Conservation (phyloP, 2,113 vertebrate genomes). For the Phalacrocorax pelagicus region DNA sequence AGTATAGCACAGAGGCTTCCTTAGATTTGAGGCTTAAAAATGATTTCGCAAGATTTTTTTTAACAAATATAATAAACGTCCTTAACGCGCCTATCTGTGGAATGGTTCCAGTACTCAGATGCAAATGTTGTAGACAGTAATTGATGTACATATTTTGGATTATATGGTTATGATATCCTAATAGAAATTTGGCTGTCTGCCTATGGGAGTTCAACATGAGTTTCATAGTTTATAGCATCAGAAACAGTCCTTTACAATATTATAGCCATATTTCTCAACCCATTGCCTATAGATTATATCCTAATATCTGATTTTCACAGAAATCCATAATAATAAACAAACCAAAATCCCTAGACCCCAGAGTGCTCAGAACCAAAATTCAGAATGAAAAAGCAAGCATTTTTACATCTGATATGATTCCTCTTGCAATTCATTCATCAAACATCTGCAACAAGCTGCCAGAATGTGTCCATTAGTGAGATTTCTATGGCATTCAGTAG, state of each 20-base stretch:
- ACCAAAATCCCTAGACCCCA: not conserved
- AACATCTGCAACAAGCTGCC: constrained; percentile 56
- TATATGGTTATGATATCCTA: constrained; percentile 42
- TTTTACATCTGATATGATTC: constrained; percentile 43
- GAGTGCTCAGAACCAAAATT: constrained; percentile 46
- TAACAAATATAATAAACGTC: not conserved
- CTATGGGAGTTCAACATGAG: constrained; percentile 25
- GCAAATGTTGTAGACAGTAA: constrained; percentile 35
- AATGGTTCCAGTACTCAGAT: not conserved
- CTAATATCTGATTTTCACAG: constrained; percentile 21
- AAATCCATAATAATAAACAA: constrained; percentile 59
- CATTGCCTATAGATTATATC: constrained; percentile 23
- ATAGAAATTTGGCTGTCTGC: constrained; percentile 56
- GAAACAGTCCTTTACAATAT: constrained; percentile 10
- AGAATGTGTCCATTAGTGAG: constrained; percentile 44
- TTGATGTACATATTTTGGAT: constrained; percentile 26
- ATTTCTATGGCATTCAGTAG: constrained; percentile 17
- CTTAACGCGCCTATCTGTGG: not conserved
- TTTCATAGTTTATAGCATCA: constrained; percentile 5
- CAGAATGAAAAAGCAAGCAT: constrained; percentile 42
- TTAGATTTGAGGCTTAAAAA: not conserved
- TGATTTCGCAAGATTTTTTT: not conserved
- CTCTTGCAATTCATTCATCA: constrained; percentile 51
- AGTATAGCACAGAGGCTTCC: not conserved
- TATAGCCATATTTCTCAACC: constrained; percentile 37